Base-by-base conservation (phyloP, 2,797 vertebrate genomes). In the Parauchenoglanis punctatus region DNA sequence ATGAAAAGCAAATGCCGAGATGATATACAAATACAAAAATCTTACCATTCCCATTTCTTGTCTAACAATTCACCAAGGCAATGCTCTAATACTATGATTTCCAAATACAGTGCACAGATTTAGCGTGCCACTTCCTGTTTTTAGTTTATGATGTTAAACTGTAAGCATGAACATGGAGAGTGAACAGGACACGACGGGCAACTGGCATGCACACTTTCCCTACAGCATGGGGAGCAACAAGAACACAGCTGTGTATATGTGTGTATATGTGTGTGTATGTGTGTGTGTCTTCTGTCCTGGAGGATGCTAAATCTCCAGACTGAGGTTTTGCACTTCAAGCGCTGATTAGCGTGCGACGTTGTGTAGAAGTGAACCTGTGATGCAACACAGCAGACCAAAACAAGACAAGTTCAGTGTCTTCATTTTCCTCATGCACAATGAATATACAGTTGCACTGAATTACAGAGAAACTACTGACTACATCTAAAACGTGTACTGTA, bases 301-400 rank as follows among this genome's bases (percentile, higher is more conserved):
- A 52, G 63, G 61, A 25, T 1, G 7, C 0, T 81, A 49, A 67
- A 65, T 49, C 59, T 67, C 61, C 81, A 83, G 81, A 25, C 25
- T 67, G 61, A 81, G 80, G 80, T 63, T 81, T 63, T 63, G 80
- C 59, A 81, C 80, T 81, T 81, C 12, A 81, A 81, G 63, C 81
- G 81, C 28, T 17, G 56, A 25, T 87, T 75, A 63, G n/a, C 13
- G 8, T 73, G 28, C 23, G 18, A 59, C 11, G 54, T 82, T 23
- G 46, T 82, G 11, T 54, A 52, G 80, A n/a, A 25, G 58, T 31
- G 46, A 63, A 87, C 81, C 86, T 87, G 80, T 13, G 28, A 65
- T 17, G 18, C 25, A 83, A 44, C 11, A n/a, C 5, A 78, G 7
- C 2, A 54, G 31, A 58, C 6, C 35, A 63, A 70, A 46, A 25